phyloP scores from a whole-genome alignment of 2,888 invertebrate genomes.

The Trachelus tabidus region DNA sequence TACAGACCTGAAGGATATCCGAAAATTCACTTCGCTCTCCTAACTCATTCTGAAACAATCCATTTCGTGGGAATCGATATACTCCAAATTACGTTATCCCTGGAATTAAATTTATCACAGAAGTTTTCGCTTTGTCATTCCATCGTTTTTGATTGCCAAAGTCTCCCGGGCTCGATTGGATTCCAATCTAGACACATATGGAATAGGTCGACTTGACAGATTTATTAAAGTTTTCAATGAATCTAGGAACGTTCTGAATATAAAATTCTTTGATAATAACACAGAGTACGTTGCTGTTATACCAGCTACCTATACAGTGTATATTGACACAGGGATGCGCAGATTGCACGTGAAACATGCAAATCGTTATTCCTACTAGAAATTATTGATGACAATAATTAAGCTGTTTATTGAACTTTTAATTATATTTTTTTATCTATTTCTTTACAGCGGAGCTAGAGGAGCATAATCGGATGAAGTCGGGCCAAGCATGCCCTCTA shows the following conservation, averaged over 20 bases:
- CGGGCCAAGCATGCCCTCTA: conserved; percentile 81
- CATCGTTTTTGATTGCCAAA: neutral
- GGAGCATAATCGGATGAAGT: conserved; percentile 58
- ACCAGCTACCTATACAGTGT: neutral
- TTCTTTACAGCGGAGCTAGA: conserved; percentile 57
- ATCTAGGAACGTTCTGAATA: neutral
- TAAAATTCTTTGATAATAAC: neutral
- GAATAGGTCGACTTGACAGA: neutral
- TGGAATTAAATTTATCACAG: neutral
- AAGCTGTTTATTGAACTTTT: neutral
- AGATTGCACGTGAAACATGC: no score
- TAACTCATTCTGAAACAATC: neutral
- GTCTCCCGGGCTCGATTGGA: neutral
- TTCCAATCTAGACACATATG: neutral
- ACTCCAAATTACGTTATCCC: neutral
- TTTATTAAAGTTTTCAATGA: neutral
- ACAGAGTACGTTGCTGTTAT: neutral
- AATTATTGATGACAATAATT: no score
- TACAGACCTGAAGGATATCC: neutral
- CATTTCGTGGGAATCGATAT: neutral
- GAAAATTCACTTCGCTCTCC: neutral
- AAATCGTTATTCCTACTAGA: no score
- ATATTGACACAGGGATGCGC: neutral
- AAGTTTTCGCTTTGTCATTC: neutral
- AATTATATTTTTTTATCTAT: neutral